Conservation (phyloP, 2,797 vertebrate genomes). For the Scolopax rusticola region DNA sequence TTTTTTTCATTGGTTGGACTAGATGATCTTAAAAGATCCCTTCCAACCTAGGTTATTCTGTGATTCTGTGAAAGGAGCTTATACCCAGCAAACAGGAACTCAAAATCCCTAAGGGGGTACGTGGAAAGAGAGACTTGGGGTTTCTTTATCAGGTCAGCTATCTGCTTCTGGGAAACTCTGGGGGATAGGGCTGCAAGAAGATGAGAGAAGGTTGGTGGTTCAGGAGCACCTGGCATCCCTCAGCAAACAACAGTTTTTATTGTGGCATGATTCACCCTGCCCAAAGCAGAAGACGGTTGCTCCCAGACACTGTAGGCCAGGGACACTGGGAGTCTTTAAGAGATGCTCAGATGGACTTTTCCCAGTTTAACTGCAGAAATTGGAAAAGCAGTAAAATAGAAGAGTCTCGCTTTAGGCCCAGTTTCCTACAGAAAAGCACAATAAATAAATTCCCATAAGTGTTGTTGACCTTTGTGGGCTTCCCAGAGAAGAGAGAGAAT, state of each 20-base stretch:
- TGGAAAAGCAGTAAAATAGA: constrained; percentile 74
- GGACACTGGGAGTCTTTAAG: neutral
- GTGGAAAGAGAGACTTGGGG: neutral
- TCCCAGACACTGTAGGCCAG: neutral
- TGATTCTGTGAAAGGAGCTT: neutral
- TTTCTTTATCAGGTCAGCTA: neutral
- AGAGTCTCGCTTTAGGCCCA: constrained; percentile 41
- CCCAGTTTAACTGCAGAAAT: constrained; percentile 66
- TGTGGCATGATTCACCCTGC: neutral
- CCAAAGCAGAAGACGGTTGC: neutral
- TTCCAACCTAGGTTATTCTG: too few relatives aligned
- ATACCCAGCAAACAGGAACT: neutral
- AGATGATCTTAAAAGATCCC: too few relatives aligned
- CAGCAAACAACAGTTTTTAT: neutral
- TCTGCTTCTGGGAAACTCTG: neutral
- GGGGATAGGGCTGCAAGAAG: neutral
- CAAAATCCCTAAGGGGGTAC: neutral
- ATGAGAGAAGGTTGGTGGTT: neutral
- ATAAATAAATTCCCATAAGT: constrained; percentile 58
- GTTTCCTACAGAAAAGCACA: constrained; percentile 56
- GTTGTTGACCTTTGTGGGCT: constrained; percentile 46
- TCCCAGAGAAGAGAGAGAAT: constrained; percentile 21
- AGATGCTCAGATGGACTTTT: constrained; percentile 54
- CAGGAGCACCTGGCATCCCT: neutral
- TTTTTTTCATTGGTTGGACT: too few relatives aligned